phyloP scores from a whole-genome alignment of 2,888 invertebrate genomes.

The Nycteola revayana region DNA sequence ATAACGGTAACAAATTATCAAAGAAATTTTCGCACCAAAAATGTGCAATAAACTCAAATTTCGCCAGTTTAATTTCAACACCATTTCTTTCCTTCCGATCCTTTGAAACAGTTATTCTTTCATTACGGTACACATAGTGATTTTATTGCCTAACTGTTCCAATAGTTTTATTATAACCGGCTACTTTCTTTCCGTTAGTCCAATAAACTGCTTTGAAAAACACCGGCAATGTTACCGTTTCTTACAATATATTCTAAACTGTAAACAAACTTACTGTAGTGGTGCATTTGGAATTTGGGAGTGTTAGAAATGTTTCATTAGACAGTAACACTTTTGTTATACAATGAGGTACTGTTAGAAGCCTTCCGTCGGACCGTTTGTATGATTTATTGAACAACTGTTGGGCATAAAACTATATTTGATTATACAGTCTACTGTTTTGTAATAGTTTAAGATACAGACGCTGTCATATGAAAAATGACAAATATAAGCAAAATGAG shows the following conservation, averaged over 20 bases:
- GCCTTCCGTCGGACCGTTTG: too few species aligned
- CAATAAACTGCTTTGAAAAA: constrained; percentile 57
- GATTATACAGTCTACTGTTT: too few species aligned
- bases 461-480: too few species aligned
- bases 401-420: too few species aligned
- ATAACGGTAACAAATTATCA: constrained; percentile 12
- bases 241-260: constrained; percentile 23
- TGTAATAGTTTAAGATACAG: too few species aligned
- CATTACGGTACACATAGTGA: constrained; percentile 36
- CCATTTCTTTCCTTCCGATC: constrained; percentile 17
- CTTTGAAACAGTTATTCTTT: constrained; percentile 34
- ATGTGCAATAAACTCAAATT: constrained; percentile 29
- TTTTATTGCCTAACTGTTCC: constrained; percentile 48
- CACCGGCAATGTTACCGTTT: constrained; percentile 55
- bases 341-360: not conserved
- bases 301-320: constrained; percentile 10
- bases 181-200: constrained; percentile 72
- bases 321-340: constrained; percentile 4
- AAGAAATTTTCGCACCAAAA: constrained; percentile 20
- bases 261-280: constrained; percentile 20
- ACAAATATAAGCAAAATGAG: too few species aligned
- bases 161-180: constrained; percentile 61
- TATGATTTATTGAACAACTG: constrained; percentile 4
- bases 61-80: constrained; percentile 25
- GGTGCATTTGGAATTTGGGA: constrained; percentile 1